Evolutionary conservation across 2,888 invertebrate species (phyloP), one percentile per base, ranked within the genome.

Genomic region (Cephalotes varians): DNA sequence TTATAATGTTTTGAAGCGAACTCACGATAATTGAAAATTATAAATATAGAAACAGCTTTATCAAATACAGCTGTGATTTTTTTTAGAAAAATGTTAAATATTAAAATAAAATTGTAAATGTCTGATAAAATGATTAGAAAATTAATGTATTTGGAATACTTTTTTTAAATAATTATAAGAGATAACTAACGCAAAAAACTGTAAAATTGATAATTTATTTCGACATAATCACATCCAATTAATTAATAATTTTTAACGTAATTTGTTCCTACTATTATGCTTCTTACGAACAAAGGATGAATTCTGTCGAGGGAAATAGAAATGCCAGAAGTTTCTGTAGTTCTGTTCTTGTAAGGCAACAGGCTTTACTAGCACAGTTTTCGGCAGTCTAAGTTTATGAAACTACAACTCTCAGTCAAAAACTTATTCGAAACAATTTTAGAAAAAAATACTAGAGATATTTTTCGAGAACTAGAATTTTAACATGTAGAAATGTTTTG

Each of bases 261-360:
- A 34, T 60, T 15, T 34, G 15, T 47, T 44, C 6, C 9, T 31
- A n/a, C 25, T 62, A n/a, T 18, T 58, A 34, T 49, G n/a, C n/a
- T 64, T 37, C 25, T 51, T 76, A 49, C 37, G 64, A 67, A 67
- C 15, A 77, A 51, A 79, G 56, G 47, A 79, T 18, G 40, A 69
- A 77, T 67, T 77, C 37, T 51, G 34, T 51, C 31, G 56, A 44
- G 18, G 12, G 44, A 56, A 56, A 67, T 34, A 56, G 44, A 77
- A 67, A 67, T 58, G 54, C 31, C 44, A 18, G 44, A 77, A 56
- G 56, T 77, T 56, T 77, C 31, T 18, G 31, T 56, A 21, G 31
- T 77, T 79, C 25, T 9, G 47, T 67, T 67, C 67, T 51, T 40
- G 28, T 34, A 49, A 62, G 15, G 49, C 25, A 51, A 51, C 51